phyloP scores from a whole-genome alignment of 2,113 vertebrate species.

The Eclectus roratus region DNA sequence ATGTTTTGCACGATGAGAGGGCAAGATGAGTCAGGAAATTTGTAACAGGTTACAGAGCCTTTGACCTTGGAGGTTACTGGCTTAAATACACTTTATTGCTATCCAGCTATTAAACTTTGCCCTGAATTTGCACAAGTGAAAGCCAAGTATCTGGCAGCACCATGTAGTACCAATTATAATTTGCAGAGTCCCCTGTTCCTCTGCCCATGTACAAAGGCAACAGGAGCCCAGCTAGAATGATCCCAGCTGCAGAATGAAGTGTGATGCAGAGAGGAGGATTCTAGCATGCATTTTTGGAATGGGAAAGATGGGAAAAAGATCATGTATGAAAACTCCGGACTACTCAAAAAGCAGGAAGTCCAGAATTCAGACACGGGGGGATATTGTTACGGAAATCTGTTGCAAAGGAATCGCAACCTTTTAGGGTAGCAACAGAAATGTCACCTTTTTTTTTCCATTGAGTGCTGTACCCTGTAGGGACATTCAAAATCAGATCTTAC shows the following conservation, averaged over 20 bases:
- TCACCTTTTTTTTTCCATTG: not conserved
- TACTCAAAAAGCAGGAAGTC: not conserved
- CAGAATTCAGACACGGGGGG: not conserved
- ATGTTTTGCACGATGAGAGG: not conserved
- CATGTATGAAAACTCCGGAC: not conserved
- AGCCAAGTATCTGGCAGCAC: not conserved
- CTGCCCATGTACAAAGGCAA: not conserved
- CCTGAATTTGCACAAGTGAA: not conserved
- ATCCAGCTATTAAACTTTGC: not conserved
- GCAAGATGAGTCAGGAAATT: not conserved
- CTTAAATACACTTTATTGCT: not conserved
- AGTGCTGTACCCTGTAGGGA: not conserved
- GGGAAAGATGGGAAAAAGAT: not conserved
- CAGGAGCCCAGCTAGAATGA: not conserved
- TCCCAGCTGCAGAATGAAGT: not conserved
- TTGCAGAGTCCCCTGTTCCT: not conserved
- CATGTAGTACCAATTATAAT: not conserved
- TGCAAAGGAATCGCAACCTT: not conserved
- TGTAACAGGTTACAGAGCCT: not conserved
- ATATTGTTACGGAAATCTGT: not conserved
- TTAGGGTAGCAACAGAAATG: not conserved
- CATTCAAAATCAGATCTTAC: not conserved
- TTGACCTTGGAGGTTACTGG: not conserved
- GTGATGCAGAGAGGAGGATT: not conserved
- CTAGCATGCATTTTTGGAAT: not conserved